Evolutionary conservation across 2,888 invertebrate species (phyloP), one percentile per base, ranked within the genome.

Genomic region (Platerodrilus igneus): DNA sequence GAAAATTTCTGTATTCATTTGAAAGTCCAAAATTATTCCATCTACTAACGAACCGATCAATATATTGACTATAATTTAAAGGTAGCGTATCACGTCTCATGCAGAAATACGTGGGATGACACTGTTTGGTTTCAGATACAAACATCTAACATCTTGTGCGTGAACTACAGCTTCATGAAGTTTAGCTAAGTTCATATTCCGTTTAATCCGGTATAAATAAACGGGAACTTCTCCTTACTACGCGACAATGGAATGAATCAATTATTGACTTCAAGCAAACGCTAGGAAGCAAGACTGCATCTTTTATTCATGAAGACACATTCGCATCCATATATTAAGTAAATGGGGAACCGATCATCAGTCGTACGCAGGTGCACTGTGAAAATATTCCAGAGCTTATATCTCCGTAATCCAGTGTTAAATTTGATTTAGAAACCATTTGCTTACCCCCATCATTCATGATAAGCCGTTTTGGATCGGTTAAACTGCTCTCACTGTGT

Each of bases 361-460:
- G n/a, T n/a, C n/a, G n/a, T n/a, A 41, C 53, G 55, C 59, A 60
- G 58, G 59, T 60, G 59, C 49, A 47, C 50, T 49, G 41, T 45
- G 57, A 57, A 58, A 60, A 61, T 60, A 60, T 60, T 60, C 60
- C n/a, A n/a, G n/a, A n/a, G 57, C 57, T 57, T 58, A 58, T 59
- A 61, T 54, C 56, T 55, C 55, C 51, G 51, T 58, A 59, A 59
- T 60, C 58, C 57, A 40, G 50, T 37, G 48, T 55, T 52, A 57
- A 59, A 58, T 60, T 58, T 61, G 60, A 61, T 61, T 61, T 60
- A 62, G 52, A 55, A 51, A 53, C 55, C 58, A 58, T 58, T 58
- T 57, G 56, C 49, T 52, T 56, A 58, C 57, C n/a, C 54, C 57
- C 50, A 58, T 59, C 57, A 54, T 50, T 58, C 58, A 58, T 56